Conservation (phyloP, 2,888 invertebrate species). For the Eupithecia inturbata region DNA sequence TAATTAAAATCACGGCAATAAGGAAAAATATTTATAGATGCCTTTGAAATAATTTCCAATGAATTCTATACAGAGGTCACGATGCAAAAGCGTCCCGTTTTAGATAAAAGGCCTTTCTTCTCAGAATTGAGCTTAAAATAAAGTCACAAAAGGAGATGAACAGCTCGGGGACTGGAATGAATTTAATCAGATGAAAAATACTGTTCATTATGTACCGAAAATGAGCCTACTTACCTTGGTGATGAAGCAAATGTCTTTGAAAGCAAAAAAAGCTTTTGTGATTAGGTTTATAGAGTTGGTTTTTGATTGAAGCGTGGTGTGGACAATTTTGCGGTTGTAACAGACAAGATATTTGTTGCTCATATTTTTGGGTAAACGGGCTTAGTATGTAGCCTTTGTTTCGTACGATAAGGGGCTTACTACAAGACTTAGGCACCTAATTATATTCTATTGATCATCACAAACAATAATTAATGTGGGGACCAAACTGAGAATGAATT, state of each 20-base stretch:
- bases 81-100: neutral
- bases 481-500: too few species aligned
- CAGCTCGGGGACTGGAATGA: conserved; percentile 21
- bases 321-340: neutral
- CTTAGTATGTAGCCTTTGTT: neutral
- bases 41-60: too few species aligned
- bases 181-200: conserved; percentile 45
- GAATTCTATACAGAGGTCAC: neutral
- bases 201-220: conserved; percentile 31
- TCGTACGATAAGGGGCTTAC: neutral
- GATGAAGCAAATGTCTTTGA: neutral
- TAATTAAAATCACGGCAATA: too few species aligned
- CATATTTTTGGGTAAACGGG: neutral
- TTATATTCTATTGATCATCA: neutral
- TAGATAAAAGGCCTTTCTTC: conserved; percentile 7
- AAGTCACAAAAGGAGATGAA: conserved; percentile 37
- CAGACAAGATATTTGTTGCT: neutral
- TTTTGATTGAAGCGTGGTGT: neutral
- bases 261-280: conserved; percentile 11
- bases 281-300: neutral
- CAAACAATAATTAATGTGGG: too few species aligned
- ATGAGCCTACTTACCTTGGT: conserved; percentile 24
- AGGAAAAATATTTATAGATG: too few species aligned
- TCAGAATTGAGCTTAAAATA: conserved; percentile 19
- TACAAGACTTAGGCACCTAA: neutral